A percentile compares a stretch with the other conserved stretches of the same genome.
Evolutionary conservation across 2,888 invertebrate species (phyloP).

Genomic region (Nineta flava): DNA sequence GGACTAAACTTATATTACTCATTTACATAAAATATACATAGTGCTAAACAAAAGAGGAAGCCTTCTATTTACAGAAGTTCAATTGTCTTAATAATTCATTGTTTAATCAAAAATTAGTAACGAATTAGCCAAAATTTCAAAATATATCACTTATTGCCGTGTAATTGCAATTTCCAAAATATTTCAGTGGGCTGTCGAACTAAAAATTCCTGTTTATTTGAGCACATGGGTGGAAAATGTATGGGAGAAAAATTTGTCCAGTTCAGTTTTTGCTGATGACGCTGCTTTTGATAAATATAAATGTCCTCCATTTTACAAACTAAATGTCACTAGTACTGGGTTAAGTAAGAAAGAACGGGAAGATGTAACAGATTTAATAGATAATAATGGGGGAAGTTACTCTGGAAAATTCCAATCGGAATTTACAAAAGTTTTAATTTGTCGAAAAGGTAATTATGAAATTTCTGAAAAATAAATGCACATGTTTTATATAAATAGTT

Average conservation of each 20-base stretch:
- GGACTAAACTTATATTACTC: too few species aligned
- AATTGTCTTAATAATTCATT: too few species aligned
- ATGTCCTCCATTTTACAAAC: slow-evolving; percentile 60
- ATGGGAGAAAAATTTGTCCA: slow-evolving; percentile 53
- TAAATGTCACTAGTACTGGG: slow-evolving; percentile 67
- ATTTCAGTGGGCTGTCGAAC: slow-evolving; percentile 48
- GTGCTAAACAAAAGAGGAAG: too few species aligned
- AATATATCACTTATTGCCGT: not conserved
- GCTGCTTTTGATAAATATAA: slow-evolving; percentile 40
- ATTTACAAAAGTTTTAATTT: slow-evolving; percentile 37
- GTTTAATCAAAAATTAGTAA: too few species aligned
- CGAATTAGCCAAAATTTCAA: too few species aligned
- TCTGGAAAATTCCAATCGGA: slow-evolving; percentile 28
- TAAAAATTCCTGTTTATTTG: slow-evolving; percentile 55
- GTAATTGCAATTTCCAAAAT: slow-evolving; percentile 6
- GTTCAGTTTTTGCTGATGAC: slow-evolving; percentile 46
- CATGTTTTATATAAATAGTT: too few species aligned
- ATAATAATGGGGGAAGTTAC: slow-evolving; percentile 51
- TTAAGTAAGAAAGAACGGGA: slow-evolving; percentile 44
- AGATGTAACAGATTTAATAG: slow-evolving; percentile 47
- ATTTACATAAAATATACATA: too few species aligned
- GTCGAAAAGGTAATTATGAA: slow-evolving; percentile 17
- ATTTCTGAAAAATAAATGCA: slow-evolving; percentile 12
- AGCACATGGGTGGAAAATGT: slow-evolving; percentile 65
- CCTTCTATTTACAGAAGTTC: too few species aligned